phyloP scores from a whole-genome alignment of 2,888 invertebrate species.

The Lasioglossum oenotherae region DNA sequence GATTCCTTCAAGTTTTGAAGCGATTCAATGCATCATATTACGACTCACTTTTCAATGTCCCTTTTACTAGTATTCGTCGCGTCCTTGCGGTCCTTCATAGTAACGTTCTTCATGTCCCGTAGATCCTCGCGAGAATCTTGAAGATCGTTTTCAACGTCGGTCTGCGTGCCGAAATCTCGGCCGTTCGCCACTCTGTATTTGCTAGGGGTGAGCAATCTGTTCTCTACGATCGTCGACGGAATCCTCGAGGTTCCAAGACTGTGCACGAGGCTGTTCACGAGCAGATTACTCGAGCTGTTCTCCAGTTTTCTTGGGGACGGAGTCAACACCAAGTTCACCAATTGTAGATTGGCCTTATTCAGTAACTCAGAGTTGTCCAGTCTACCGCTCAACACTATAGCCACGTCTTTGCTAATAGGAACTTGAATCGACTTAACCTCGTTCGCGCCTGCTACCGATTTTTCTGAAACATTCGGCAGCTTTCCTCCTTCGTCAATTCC shows the following conservation, averaged over 20 bases:
- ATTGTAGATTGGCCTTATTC: constrained; percentile 74
- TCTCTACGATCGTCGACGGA: constrained; percentile 82
- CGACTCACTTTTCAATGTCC: constrained; percentile 80
- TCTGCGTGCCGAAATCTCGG: constrained; percentile 90
- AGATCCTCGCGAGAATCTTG: constrained; percentile 82
- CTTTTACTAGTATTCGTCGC: constrained; percentile 86
- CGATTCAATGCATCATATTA: constrained; percentile 57
- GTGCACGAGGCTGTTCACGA: constrained; percentile 63
- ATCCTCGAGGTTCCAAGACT: constrained; percentile 53
- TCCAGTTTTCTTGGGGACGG: constrained; percentile 71
- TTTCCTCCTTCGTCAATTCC: constrained; percentile 3
- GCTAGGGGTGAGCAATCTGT: constrained; percentile 87
- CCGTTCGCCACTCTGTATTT: constrained; percentile 85
- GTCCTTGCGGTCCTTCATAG: constrained; percentile 90
- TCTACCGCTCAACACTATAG: constrained; percentile 80
- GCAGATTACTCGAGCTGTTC: constrained; percentile 50
- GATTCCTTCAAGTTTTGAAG: constrained; percentile 47
- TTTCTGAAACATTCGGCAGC: not conserved
- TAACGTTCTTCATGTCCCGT: constrained; percentile 85
- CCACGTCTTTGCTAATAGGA: constrained; percentile 80
- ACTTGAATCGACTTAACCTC: constrained; percentile 68
- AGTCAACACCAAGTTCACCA: constrained; percentile 79
- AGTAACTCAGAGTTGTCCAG: constrained; percentile 79
- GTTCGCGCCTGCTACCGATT: constrained; percentile 15
- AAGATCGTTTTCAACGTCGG: constrained; percentile 87